These are phyloP conservation scores for Cartodere bifasciata DNA, from an alignment of 2,888 invertebrate species.

Conservation along the genomic window DNA sequence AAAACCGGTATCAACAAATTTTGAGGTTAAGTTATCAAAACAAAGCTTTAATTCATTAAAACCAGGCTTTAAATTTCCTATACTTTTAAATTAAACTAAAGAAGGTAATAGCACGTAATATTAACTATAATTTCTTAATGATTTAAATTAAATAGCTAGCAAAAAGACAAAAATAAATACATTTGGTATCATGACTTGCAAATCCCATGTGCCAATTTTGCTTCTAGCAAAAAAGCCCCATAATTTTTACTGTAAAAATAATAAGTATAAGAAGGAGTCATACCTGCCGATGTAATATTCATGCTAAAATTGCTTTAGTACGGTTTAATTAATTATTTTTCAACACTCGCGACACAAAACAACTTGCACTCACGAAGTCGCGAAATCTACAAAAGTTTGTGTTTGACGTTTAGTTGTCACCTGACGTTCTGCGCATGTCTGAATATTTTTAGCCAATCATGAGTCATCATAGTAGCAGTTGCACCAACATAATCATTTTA, in stretches of 20 bases:
- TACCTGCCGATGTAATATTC: constrained; percentile 45
- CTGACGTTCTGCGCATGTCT: too few species aligned
- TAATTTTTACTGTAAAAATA: constrained; percentile 8
- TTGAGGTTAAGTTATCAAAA: constrained; percentile 2
- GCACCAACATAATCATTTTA: too few species aligned
- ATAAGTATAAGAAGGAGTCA: constrained; percentile 7
- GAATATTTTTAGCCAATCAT: too few species aligned
- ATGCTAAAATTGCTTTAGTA: too few species aligned
- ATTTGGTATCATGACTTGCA: constrained; percentile 25
- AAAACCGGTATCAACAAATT: constrained; percentile 1
- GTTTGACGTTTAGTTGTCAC: too few species aligned
- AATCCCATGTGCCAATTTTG: constrained; percentile 20
- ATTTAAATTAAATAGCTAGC: neutral
- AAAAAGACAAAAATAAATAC: neutral
- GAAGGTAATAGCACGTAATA: too few species aligned
- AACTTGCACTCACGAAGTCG: too few species aligned
- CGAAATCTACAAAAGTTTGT: too few species aligned
- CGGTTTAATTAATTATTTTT: too few species aligned
- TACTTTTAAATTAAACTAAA: too few species aligned
- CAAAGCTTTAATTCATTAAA: neutral
- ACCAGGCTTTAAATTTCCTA: neutral
- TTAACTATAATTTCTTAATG: neutral
- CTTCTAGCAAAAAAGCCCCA: constrained; percentile 14
- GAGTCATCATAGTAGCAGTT: too few species aligned
- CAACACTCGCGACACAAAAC: too few species aligned